Evolutionary conservation across 2,797 vertebrate genomes (phyloP).

Genomic region (Catharus ustulatus): DNA sequence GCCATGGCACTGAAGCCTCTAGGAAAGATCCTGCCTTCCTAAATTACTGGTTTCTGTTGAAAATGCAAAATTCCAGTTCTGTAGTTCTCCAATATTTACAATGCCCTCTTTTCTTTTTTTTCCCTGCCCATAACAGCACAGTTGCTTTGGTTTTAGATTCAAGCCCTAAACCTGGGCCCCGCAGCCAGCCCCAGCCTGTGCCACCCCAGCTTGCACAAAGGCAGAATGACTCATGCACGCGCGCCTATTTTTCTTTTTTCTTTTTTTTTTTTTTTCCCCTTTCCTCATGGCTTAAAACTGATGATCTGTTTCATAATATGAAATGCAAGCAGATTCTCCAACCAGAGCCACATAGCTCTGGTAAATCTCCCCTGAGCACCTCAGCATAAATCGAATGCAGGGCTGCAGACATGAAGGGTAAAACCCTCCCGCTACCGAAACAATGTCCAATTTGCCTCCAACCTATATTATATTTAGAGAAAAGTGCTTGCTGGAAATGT

Average conservation of each 20-base stretch:
- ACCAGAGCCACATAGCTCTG: conserved; percentile 30
- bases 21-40: not conserved
- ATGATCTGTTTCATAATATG: conserved; percentile 59
- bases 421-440: conserved; percentile 63
- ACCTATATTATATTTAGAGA: conserved; percentile 44
- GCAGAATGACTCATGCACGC: conserved; percentile 12
- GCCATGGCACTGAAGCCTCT: not conserved
- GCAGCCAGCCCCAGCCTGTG: not conserved
- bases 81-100: not conserved
- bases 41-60: not conserved
- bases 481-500: conserved; percentile 56
- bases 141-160: not conserved
- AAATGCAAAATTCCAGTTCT: not conserved
- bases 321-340: conserved; percentile 66
- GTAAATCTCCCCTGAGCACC: not conserved
- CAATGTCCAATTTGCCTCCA: conserved; percentile 41
- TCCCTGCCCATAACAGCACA: not conserved
- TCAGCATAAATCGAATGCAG: conserved; percentile 11
- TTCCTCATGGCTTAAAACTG: conserved; percentile 27
- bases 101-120: not conserved
- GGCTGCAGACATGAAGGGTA: conserved; percentile 30
- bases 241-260: not conserved
- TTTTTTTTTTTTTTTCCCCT: not conserved
- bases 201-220: not conserved
- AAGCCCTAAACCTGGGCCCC: not conserved